A percentile compares a stretch with the other conserved stretches of the same genome.
Conservation (phyloP, 2,888 invertebrate species). For the Buathra laborator region DNA sequence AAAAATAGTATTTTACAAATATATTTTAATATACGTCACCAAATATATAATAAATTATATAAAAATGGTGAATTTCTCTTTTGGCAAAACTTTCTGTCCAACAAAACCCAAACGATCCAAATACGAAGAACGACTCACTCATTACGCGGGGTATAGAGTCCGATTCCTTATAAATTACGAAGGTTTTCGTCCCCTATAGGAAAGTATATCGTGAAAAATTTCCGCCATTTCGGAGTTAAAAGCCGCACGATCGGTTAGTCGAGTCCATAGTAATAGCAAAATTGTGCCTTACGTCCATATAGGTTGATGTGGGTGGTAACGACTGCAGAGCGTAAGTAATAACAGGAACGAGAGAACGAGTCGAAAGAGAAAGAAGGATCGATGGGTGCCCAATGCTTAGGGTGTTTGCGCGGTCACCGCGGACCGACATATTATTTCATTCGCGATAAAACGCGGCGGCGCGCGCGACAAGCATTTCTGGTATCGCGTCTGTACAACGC, state of each 20-base stretch:
- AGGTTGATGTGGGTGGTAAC: slow-evolving; percentile 5
- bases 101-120: background rate
- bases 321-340: background rate
- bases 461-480: slow-evolving; percentile 18
- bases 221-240: slow-evolving; percentile 2
- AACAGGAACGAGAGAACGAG: background rate
- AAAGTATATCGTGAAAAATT: slow-evolving; percentile 8
- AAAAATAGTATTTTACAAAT: no score
- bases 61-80: background rate
- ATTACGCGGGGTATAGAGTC: background rate
- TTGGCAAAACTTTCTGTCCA: background rate
- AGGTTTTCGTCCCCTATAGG: background rate
- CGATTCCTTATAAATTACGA: background rate
- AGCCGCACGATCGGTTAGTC: slow-evolving; percentile 14
- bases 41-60: no score
- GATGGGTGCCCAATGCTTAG: slow-evolving; percentile 34
- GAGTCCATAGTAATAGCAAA: slow-evolving; percentile 18
- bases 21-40: no score
- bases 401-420: slow-evolving; percentile 43
- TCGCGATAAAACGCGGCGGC: slow-evolving; percentile 18
- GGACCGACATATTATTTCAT: slow-evolving; percentile 40
- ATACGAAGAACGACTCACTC: background rate
- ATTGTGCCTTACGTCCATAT: background rate
- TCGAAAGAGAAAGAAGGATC: background rate
- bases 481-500: slow-evolving; percentile 19